A percentile compares a stretch with the other conserved stretches of the same genome.
phyloP scores from a whole-genome alignment of 2,797 vertebrate species.

The Austrolebias charrua region DNA sequence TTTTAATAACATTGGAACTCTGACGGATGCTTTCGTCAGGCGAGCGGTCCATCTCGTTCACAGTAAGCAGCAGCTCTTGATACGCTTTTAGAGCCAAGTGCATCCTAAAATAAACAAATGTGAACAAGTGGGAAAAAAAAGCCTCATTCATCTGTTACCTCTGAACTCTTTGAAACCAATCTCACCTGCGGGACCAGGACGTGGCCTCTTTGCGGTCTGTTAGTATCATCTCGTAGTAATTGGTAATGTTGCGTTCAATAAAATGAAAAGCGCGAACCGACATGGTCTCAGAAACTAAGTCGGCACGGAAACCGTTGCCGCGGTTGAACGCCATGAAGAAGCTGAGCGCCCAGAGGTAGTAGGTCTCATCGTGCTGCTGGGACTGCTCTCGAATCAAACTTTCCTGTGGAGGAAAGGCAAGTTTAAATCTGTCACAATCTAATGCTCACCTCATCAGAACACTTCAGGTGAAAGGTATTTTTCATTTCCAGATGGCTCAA shows the following conservation, averaged over 20 bases:
- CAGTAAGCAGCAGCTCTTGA: slow-evolving; percentile 90
- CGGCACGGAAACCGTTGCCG: slow-evolving; percentile 84
- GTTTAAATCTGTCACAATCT: too few relatives aligned
- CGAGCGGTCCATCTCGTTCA: slow-evolving; percentile 92
- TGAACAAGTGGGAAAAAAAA: background rate
- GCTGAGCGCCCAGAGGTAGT: slow-evolving; percentile 93
- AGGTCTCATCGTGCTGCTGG: slow-evolving; percentile 94
- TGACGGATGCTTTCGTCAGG: slow-evolving; percentile 84
- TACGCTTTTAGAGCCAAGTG: slow-evolving; percentile 94
- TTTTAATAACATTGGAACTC: slow-evolving; percentile 91
- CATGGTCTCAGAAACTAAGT: slow-evolving; percentile 94
- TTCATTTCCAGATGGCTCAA: background rate
- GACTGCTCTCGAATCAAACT: slow-evolving; percentile 87
- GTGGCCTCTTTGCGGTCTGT: slow-evolving; percentile 89
- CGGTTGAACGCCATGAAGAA: slow-evolving; percentile 99
- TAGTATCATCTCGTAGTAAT: slow-evolving; percentile 96
- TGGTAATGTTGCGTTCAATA: slow-evolving; percentile 93
- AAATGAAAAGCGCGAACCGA: slow-evolving; percentile 91
- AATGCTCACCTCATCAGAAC: background rate
- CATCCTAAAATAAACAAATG: slow-evolving; percentile 80
- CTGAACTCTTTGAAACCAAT: background rate
- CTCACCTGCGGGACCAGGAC: slow-evolving; percentile 91
- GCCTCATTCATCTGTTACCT: background rate
- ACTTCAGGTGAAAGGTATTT: background rate
- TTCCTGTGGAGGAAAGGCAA: slow-evolving; percentile 76